A percentile compares a stretch with the other conserved stretches of the same genome.
phyloP scores from a whole-genome alignment of 2,888 invertebrate genomes.

The Ophion obscuratus region DNA sequence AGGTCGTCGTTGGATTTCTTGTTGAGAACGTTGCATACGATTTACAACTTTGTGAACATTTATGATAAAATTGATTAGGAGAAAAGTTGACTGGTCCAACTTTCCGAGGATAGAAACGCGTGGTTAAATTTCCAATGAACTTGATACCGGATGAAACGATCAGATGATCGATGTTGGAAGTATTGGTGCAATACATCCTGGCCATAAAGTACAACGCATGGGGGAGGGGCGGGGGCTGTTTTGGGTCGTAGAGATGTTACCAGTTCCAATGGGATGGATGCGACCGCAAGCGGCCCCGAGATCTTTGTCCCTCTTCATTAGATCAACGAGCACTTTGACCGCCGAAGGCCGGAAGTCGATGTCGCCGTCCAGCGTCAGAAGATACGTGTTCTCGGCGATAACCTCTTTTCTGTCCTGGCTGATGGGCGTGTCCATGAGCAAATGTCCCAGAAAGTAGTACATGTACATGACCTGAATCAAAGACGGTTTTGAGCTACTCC shows the following conservation, averaged over 20 bases:
- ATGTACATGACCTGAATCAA: conserved; percentile 92
- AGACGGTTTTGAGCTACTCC: neutral
- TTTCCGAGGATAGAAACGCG: too few relatives aligned
- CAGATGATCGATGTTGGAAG: too few relatives aligned
- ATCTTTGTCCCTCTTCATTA: conserved; percentile 93
- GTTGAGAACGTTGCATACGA: too few relatives aligned
- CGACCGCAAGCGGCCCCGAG: conserved; percentile 95
- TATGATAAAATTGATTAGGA: too few relatives aligned
- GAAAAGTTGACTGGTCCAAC: too few relatives aligned
- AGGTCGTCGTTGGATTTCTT: neutral
- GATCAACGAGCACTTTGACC: conserved; percentile 91
- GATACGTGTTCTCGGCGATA: conserved; percentile 92
- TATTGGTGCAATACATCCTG: too few relatives aligned
- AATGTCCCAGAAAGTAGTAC: conserved; percentile 94
- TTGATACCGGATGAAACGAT: too few relatives aligned
- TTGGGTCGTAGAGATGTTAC: conserved; percentile 74
- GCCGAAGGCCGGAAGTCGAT: conserved; percentile 94
- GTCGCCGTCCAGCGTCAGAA: conserved; percentile 94
- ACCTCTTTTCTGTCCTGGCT: conserved; percentile 87
- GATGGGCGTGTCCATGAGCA: conserved; percentile 89
- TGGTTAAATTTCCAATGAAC: too few relatives aligned
- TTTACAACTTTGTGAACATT: too few relatives aligned
- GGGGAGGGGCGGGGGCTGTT: too few relatives aligned
- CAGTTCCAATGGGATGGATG: conserved; percentile 93
- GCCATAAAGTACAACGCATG: too few relatives aligned